Percentiles rank a stretch among this genome's conserved stretches.
These are phyloP conservation scores for Lethenteron camtschaticum DNA, from an alignment of 2,113 vertebrate genomes.

Conservation along the genomic window DNA sequence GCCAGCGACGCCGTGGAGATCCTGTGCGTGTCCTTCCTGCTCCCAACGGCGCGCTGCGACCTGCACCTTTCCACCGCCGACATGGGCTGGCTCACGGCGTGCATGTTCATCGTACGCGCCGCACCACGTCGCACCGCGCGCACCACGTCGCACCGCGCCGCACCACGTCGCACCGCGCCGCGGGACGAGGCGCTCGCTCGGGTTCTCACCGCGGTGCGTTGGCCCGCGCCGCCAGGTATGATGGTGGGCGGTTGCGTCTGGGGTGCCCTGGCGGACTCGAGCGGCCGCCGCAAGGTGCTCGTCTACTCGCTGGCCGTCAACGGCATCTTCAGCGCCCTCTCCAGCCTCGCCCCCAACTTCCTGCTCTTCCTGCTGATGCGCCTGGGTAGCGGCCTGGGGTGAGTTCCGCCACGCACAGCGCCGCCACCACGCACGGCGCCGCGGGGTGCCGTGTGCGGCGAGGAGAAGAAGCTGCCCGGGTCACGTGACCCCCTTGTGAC, in stretches of 20 bases:
- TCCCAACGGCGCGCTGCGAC: slow-evolving; percentile 26
- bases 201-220: background rate
- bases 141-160: too few relatives aligned
- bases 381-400: slow-evolving; percentile 33
- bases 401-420: slow-evolving; percentile 7
- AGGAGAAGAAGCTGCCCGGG: background rate
- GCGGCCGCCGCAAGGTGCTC: slow-evolving; percentile 23
- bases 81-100: slow-evolving; percentile 31
- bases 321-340: slow-evolving; percentile 25
- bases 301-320: slow-evolving; percentile 26
- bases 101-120: slow-evolving; percentile 25
- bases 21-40: slow-evolving; percentile 31
- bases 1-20: slow-evolving; percentile 34
- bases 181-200: background rate
- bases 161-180: background rate
- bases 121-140: too few relatives aligned
- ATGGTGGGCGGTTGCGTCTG: slow-evolving; percentile 36
- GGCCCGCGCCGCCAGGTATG: slow-evolving; percentile 20
- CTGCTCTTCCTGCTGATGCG: slow-evolving; percentile 30
- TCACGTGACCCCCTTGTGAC: background rate
- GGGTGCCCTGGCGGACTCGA: slow-evolving; percentile 30
- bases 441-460: too few relatives aligned
- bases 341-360: slow-evolving; percentile 23
- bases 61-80: slow-evolving; percentile 24
- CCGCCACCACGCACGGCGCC: background rate